Evolutionary conservation across 2,113 vertebrate genomes (phyloP), one percentile per base, ranked within the genome.

Genomic region (Sylvia atricapilla): DNA sequence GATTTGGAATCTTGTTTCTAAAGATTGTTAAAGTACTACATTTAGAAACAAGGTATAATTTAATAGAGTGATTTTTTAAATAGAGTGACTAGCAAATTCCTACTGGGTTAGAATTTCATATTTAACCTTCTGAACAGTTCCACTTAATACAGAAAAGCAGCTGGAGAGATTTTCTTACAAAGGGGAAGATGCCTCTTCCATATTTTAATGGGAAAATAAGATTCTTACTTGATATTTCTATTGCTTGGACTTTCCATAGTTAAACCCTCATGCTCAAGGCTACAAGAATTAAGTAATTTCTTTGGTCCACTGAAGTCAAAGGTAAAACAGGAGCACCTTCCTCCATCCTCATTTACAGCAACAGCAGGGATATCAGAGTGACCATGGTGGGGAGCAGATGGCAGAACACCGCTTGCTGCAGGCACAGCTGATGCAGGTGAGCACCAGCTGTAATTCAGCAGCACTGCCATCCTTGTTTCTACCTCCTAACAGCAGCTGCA

Each of bases 401-500:
- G 74, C 46, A 66, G 31, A 5, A 2, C 22, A 33, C 17, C 0
- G 0, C 41, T 80, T 67, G 62, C 92, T 93, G 66, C 4, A 6
- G 82, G 59, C 88, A 41, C 25, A 86, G 69, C 39, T 47, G 47
- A 21, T 72, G 37, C 44, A 81, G 78, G 58, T 4, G 3, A 59
- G 28, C 3, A 2, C 2, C 3, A 55, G 22, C 62, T 50, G 46
- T 63, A 30, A 77, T 50, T 88, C 16, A 63, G 41, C 66, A 47
- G 49, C 5, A 2, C 44, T 87, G 47, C 56, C 50, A 68, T 56
- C 85, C 41, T 70, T 0, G 0, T 43, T 31, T 60, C 37, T 44
- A 25, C 52, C 47, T 63, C 33, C 3, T 37, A 78, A 31, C 14
- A 84, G 46, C 23, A 60, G 15, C 17, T 46, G 43, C 0, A 0